These are phyloP conservation scores for Betta splendens DNA, from an alignment of 2,797 vertebrate genomes.

Conservation along the genomic window DNA sequence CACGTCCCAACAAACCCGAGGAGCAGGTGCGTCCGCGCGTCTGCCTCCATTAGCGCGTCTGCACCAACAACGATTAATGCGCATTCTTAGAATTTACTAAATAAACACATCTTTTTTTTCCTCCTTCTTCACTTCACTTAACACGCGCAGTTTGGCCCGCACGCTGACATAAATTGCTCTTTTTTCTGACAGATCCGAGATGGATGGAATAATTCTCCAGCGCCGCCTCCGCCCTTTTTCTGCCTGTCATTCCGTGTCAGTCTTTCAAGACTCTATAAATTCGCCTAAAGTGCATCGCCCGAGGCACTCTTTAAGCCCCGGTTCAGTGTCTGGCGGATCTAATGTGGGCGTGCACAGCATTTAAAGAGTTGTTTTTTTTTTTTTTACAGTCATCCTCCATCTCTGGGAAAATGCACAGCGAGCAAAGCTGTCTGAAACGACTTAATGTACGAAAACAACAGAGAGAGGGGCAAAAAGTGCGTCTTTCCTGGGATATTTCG, in stretches of 20 bases:
- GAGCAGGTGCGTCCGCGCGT: conserved; percentile 8
- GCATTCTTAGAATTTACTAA: conserved; percentile 12
- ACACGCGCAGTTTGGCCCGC: conserved; percentile 22
- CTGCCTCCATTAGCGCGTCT: conserved; percentile 2
- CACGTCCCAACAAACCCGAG: conserved; percentile 8
- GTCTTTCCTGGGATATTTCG: conserved; percentile 2
- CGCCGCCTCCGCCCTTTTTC: conserved; percentile 30
- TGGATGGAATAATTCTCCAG: conserved; percentile 59
- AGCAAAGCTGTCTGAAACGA: conserved; percentile 8
- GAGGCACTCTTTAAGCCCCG: conserved; percentile 27
- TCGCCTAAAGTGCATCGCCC: conserved; percentile 47
- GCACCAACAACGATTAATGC: conserved; percentile 32
- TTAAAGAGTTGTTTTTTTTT: conserved; percentile 42
- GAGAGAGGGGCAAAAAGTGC: conserved; percentile 11
- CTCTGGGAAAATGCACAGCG: background rate
- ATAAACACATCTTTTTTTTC: conserved; percentile 15
- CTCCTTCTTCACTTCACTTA: conserved; percentile 33
- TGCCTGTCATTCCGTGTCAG: conserved; percentile 49
- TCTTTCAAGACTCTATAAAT: conserved; percentile 57
- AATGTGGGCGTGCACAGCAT: conserved; percentile 39
- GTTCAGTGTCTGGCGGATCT: conserved; percentile 39
- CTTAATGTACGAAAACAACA: conserved; percentile 9
- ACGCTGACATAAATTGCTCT: conserved; percentile 48
- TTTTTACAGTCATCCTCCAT: background rate
- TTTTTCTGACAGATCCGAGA: conserved; percentile 57